Percentiles rank a stretch among this genome's conserved stretches.
Evolutionary conservation across 1,140 invertebrate genomes (phyloP).

Genomic region (Hypothenemus hampei): DNA sequence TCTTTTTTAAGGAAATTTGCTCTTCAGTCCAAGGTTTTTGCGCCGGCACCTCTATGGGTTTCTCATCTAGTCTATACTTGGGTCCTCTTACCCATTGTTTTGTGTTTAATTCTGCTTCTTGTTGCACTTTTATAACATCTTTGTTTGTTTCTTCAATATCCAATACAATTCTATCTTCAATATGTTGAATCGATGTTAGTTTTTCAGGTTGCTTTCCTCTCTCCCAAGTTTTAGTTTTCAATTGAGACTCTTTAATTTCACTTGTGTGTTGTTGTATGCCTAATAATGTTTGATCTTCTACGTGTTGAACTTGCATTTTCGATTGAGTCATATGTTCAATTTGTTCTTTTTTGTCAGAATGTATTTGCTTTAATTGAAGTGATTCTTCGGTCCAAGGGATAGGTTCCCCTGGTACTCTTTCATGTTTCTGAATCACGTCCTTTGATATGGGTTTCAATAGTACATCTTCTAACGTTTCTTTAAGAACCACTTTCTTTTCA

Average conservation of each 20-base stretch:
- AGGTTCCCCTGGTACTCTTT: constrained; percentile 16
- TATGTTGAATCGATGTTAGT: constrained; percentile 11
- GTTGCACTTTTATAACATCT: not conserved
- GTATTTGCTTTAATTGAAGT: constrained; percentile 42
- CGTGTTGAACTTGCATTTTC: constrained; percentile 8
- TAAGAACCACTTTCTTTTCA: constrained; percentile 42
- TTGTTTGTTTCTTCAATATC: not conserved
- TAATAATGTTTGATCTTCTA: constrained; percentile 23
- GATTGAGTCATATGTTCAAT: not conserved
- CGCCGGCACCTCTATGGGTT: constrained; percentile 4
- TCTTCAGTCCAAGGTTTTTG: constrained; percentile 46
- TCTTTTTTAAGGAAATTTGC: constrained; percentile 45
- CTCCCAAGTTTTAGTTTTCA: constrained; percentile 6
- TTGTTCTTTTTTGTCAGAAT: not conserved
- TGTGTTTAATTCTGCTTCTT: not conserved
- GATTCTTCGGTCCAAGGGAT: constrained; percentile 47
- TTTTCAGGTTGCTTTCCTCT: constrained; percentile 15
- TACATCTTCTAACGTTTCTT: constrained; percentile 37
- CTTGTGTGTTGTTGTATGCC: constrained; percentile 7
- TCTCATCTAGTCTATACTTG: not conserved
- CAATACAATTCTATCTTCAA: constrained; percentile 16
- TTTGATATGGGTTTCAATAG: not conserved
- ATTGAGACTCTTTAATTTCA: not conserved
- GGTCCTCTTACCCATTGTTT: not conserved
- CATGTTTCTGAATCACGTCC: not conserved